phyloP scores from a whole-genome alignment of 2,888 invertebrate species.

The Amblyteles armatorius region DNA sequence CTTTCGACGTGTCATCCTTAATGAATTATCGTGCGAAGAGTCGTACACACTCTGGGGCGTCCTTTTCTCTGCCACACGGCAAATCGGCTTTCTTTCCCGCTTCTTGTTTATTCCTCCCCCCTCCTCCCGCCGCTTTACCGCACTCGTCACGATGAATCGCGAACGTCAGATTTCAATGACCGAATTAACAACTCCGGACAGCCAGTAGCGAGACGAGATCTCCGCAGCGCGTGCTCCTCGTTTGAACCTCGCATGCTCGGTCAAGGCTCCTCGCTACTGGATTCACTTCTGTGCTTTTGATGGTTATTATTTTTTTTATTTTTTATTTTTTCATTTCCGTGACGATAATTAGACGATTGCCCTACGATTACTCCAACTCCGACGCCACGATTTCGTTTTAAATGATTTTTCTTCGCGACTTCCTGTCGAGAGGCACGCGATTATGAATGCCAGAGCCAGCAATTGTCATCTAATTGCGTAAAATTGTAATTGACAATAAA shows the following conservation, averaged over 20 bases:
- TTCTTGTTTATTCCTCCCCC: constrained; percentile 57
- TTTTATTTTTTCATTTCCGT: constrained; percentile 2
- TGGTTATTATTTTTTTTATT: background rate
- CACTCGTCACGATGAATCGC: constrained; percentile 69
- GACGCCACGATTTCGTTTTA: background rate
- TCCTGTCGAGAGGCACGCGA: background rate
- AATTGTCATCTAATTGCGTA: constrained; percentile 24
- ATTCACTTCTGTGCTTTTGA: background rate
- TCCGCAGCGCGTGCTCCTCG: constrained; percentile 47
- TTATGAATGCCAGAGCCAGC: background rate
- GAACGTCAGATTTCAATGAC: constrained; percentile 72
- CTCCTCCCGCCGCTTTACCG: constrained; percentile 28
- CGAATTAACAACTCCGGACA: constrained; percentile 71
- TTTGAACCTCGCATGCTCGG: constrained; percentile 62
- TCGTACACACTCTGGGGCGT: constrained; percentile 65
- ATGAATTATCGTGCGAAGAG: constrained; percentile 73
- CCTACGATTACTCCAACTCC: background rate
- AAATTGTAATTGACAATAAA: constrained; percentile 13
- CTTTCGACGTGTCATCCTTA: constrained; percentile 73
- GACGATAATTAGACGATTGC: constrained; percentile 7
- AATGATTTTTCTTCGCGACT: constrained; percentile 10
- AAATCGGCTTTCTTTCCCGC: constrained; percentile 48
- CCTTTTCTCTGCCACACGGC: constrained; percentile 30
- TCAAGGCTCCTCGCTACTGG: constrained; percentile 55
- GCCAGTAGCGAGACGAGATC: constrained; percentile 43